Evolutionary conservation across 2,797 vertebrate genomes (phyloP), one percentile per base, ranked within the genome.

Genomic region (Gymnodraco acuticeps): DNA sequence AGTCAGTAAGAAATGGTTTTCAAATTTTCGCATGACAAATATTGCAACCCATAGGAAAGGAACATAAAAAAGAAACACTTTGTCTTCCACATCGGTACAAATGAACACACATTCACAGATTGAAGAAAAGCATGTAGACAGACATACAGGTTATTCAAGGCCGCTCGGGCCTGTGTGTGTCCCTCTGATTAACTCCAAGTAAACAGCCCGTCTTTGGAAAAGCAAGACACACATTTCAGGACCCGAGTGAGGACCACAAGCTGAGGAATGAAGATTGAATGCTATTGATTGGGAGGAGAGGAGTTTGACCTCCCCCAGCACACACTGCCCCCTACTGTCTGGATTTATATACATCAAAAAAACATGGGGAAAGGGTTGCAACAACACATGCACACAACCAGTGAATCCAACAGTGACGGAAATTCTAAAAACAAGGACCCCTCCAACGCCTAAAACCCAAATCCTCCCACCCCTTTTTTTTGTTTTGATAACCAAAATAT

Each of bases 141-240:
- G 74, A 92, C 87, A 80, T 75, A 90, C 84, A 83, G 82, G 88
- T 85, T 86, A 83, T 78, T 83, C 75, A 81, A 86, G 89, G 86
- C 83, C 85, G 33, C 86, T 86, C 88, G 74, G 84, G 82, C 86
- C 92, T 89, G 90, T 65, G 89, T 92, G 88, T 87, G 92, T 93
- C 93, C 89, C 90, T 94, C 90, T 94, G 94, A 94, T 94, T 93
- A 94, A 92, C 92, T 94, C 93, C 93, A 93, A 94, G 89, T 92
- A 88, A 93, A 93, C 92, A 93, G 80, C 93, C 92, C 79, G 89
- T 92, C 91, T 92, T 94, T 93, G 93, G 92, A 94, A 93, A 93
- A 93, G 92, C 92, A 93, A 90, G 93, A 93, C 92, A 92, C 92
- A 92, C 89, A 72, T 85, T 89, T 89, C 90, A 89, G 87, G 86